A percentile compares a stretch with the other conserved stretches of the same genome.
Conservation (phyloP, 2,797 vertebrate species). For the Lophotriccus pileatus region DNA sequence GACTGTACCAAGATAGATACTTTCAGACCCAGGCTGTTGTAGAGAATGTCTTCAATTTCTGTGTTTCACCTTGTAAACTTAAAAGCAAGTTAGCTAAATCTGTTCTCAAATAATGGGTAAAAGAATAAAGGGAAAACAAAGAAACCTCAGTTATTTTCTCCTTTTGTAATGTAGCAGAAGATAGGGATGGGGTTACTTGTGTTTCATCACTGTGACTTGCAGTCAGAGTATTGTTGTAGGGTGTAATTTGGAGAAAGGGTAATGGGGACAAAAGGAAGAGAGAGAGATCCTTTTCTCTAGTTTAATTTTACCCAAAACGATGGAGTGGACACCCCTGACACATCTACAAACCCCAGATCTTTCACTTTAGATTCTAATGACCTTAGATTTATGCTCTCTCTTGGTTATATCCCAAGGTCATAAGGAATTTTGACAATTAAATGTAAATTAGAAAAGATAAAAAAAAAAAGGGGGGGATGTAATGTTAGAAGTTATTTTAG, state of each 20-base stretch:
- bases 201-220: not conserved
- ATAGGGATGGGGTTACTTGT: not conserved
- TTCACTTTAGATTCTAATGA: not conserved
- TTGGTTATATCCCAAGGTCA: not conserved
- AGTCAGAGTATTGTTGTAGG: not conserved
- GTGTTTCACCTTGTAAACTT: not conserved
- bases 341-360: not conserved
- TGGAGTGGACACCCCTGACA: not conserved
- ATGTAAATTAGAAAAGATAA: not conserved
- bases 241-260: not conserved
- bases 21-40: not conserved
- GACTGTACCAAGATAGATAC: not conserved
- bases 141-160: not conserved
- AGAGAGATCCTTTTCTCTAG: not conserved
- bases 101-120: not conserved
- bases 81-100: not conserved
- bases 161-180: not conserved
- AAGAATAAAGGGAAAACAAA: not conserved
- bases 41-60: not conserved
- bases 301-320: not conserved
- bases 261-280: not conserved
- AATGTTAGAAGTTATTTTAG: not conserved
- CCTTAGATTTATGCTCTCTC: not conserved
- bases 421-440: not conserved
- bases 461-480: rapidly evolving